phyloP scores from a whole-genome alignment of 2,888 invertebrate species.

The Aporophyla lueneburgensis region DNA sequence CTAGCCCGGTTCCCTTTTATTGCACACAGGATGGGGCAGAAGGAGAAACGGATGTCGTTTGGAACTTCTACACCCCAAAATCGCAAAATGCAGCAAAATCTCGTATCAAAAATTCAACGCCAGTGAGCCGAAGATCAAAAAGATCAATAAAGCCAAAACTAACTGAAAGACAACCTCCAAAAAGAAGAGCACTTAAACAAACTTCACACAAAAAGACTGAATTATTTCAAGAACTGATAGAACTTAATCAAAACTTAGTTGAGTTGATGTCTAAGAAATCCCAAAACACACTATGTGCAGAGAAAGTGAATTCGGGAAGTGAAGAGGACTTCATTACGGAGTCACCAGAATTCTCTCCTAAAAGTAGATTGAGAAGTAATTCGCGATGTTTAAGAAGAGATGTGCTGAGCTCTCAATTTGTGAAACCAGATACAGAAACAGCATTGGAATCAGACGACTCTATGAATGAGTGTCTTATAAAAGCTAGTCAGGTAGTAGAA shows the following conservation, averaged over 20 bases:
- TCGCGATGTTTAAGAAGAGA: slow-evolving; percentile 84
- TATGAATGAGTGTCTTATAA: slow-evolving; percentile 88
- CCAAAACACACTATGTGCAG: slow-evolving; percentile 56
- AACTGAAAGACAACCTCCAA: slow-evolving; percentile 80
- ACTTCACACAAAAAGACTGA: slow-evolving; percentile 82
- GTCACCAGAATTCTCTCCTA: slow-evolving; percentile 82
- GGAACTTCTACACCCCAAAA: slow-evolving; percentile 89
- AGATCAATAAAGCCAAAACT: slow-evolving; percentile 76
- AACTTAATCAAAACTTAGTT: slow-evolving; percentile 86
- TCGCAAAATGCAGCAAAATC: slow-evolving; percentile 76
- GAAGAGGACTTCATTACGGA: slow-evolving; percentile 86
- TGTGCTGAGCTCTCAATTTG: slow-evolving; percentile 86
- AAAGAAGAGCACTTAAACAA: slow-evolving; percentile 76
- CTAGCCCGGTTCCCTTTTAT: slow-evolving; percentile 87
- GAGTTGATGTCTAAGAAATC: slow-evolving; percentile 80
- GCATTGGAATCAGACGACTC: slow-evolving; percentile 89
- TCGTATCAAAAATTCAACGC: slow-evolving; percentile 82
- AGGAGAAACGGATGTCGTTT: slow-evolving; percentile 88
- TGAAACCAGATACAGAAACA: slow-evolving; percentile 81
- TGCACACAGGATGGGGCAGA: slow-evolving; percentile 89
- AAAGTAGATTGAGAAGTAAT: slow-evolving; percentile 77
- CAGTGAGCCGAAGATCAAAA: slow-evolving; percentile 82
- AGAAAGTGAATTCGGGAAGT: slow-evolving; percentile 78
- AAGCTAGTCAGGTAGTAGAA: slow-evolving; percentile 88
- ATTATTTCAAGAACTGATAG: slow-evolving; percentile 84